Percentiles rank a stretch among this genome's conserved stretches.
Conservation (phyloP, 2,888 invertebrate species). For the Drosophila atripex region DNA sequence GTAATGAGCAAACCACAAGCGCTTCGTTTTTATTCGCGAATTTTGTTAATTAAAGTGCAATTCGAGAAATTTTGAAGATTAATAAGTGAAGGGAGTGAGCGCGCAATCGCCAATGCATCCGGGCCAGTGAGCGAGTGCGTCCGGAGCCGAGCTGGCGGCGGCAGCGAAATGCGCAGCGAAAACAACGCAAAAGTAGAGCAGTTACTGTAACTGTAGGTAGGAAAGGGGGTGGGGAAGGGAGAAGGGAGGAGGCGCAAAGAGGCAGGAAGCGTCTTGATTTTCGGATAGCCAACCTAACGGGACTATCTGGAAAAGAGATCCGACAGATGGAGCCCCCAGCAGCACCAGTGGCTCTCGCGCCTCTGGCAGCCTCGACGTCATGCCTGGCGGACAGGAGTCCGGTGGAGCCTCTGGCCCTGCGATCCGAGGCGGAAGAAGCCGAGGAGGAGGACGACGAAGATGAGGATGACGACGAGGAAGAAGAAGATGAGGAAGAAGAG, state of each 20-base stretch:
- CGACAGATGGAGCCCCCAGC: conserved; percentile 55
- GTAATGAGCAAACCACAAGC: conserved; percentile 1
- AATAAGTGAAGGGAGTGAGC: conserved; percentile 8
- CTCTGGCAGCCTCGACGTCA: conserved; percentile 38
- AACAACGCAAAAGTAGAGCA: conserved; percentile 65
- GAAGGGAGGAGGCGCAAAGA: conserved; percentile 53
- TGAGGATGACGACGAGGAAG: conserved; percentile 4
- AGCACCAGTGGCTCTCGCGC: conserved; percentile 40
- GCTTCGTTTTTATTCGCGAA: conserved; percentile 5
- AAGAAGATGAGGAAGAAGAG: conserved; percentile 55
- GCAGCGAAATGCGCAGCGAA: conserved; percentile 54
- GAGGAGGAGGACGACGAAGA: neutral
- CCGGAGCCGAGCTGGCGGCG: conserved; percentile 17
- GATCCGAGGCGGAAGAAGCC: conserved; percentile 10
- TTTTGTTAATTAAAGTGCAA: conserved; percentile 23
- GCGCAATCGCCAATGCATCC: neutral
- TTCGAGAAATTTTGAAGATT: conserved; percentile 1
- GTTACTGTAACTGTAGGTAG: conserved; percentile 47
- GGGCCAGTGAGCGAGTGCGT: conserved; percentile 13
- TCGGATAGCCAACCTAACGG: neutral
- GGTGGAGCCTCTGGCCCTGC: conserved; percentile 47
- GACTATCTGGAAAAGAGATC: neutral
- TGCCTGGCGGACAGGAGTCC: conserved; percentile 25
- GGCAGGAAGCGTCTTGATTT: conserved; percentile 32
- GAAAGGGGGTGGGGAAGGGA: conserved; percentile 47